phyloP scores from a whole-genome alignment of 2,888 invertebrate species.

The Ypsolopha sequella region DNA sequence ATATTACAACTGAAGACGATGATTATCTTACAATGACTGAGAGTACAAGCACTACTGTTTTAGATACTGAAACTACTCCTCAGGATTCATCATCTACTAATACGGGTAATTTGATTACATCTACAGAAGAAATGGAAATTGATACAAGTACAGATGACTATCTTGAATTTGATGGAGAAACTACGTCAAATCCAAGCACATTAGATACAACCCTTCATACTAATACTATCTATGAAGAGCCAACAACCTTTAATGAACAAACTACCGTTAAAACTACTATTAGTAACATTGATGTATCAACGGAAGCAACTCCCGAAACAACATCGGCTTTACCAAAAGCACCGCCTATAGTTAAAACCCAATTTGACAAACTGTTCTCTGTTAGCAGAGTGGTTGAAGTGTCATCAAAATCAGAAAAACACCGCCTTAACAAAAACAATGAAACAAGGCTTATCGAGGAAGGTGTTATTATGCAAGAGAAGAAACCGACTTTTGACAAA shows the following conservation, averaged over 20 bases:
- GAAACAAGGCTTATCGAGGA: constrained; percentile 63
- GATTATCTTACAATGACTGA: constrained; percentile 50
- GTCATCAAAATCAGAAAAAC: constrained; percentile 73
- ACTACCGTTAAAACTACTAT: constrained; percentile 18
- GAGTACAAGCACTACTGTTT: constrained; percentile 21
- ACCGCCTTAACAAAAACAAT: constrained; percentile 68
- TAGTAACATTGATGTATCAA: constrained; percentile 1
- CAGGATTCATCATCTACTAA: constrained; percentile 29
- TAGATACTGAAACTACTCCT: constrained; percentile 26
- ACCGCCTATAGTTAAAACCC: constrained; percentile 51
- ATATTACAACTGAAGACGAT: constrained; percentile 30
- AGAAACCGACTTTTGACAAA: constrained; percentile 73
- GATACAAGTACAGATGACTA: constrained; percentile 51
- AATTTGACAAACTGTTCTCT: constrained; percentile 74
- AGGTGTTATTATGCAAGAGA: constrained; percentile 67
- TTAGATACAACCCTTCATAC: background rate
- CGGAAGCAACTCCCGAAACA: constrained; percentile 19
- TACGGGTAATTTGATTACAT: constrained; percentile 31
- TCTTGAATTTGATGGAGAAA: constrained; percentile 40
- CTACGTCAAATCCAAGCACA: constrained; percentile 15
- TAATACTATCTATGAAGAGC: constrained; percentile 5
- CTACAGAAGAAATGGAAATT: constrained; percentile 37
- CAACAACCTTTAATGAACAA: constrained; percentile 10
- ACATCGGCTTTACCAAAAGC: constrained; percentile 32
- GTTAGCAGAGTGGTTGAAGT: constrained; percentile 79